Conservation (phyloP, 1,140 invertebrate species). For the Drosophila murphyi region DNA sequence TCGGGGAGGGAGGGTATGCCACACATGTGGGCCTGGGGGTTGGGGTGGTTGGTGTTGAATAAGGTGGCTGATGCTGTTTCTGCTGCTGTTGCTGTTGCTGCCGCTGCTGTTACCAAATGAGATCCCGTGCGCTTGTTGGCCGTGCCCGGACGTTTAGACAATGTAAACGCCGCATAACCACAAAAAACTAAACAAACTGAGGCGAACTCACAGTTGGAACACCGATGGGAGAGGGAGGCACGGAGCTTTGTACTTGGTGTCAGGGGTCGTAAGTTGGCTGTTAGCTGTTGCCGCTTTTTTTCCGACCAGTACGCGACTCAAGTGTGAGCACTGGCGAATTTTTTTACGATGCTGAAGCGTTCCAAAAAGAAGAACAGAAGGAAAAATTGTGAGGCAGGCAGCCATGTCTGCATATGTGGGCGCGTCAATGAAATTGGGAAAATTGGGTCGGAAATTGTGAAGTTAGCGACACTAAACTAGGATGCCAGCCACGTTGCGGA, state of each 20-base stretch:
- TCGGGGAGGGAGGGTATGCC: slow-evolving; percentile 6
- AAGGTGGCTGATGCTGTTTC: not conserved
- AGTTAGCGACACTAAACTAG: slow-evolving; percentile 20
- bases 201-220: slow-evolving; percentile 13
- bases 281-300: slow-evolving; percentile 27
- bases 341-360: slow-evolving; percentile 51
- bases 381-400: slow-evolving; percentile 16
- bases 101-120: slow-evolving; percentile 26
- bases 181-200: slow-evolving; percentile 76
- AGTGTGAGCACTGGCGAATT: slow-evolving; percentile 68
- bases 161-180: slow-evolving; percentile 71
- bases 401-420: slow-evolving; percentile 64
- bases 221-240: not conserved
- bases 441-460: slow-evolving; percentile 16
- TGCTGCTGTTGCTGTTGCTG: not conserved
- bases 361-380: slow-evolving; percentile 5
- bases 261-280: not conserved
- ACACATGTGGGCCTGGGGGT: not conserved
- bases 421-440: slow-evolving; percentile 72
- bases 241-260: not conserved
- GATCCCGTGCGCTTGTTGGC: slow-evolving; percentile 47
- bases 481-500: slow-evolving; percentile 13
- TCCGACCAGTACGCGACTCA: slow-evolving; percentile 48
- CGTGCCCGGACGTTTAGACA: slow-evolving; percentile 74
- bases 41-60: not conserved